Evolutionary conservation across 2,113 vertebrate species (phyloP).

Genomic region (Cynopterus brachyotis): DNA sequence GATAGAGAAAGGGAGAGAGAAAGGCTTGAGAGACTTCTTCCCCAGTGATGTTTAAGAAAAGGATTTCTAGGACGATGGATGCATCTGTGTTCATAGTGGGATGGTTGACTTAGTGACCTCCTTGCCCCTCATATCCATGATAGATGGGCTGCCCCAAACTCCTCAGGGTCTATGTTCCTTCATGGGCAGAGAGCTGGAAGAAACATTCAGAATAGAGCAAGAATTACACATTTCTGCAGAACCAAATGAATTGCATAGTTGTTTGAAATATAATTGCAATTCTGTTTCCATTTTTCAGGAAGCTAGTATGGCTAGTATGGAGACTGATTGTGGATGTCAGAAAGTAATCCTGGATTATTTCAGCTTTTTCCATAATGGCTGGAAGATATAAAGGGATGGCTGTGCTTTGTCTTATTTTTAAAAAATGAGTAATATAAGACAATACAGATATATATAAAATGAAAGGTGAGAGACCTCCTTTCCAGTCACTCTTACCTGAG

Average conservation of each 20-base stretch:
- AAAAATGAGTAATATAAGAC: not conserved
- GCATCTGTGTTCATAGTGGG: slow-evolving; percentile 46
- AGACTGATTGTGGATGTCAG: not conserved
- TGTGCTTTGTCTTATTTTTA: not conserved
- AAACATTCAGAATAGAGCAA: slow-evolving; percentile 47
- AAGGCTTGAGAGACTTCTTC: not conserved
- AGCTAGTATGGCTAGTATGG: not conserved
- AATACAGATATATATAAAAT: not conserved
- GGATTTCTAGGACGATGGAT: slow-evolving; percentile 65
- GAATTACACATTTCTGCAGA: slow-evolving; percentile 33
- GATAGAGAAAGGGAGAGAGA: not conserved
- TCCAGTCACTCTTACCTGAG: not conserved
- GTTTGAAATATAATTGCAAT: slow-evolving; percentile 47
- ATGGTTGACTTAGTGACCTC: slow-evolving; percentile 67
- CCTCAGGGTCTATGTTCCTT: slow-evolving; percentile 34
- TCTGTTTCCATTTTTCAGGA: not conserved
- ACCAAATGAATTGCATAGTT: slow-evolving; percentile 2
- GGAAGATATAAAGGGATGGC: not conserved
- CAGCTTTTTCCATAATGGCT: not conserved
- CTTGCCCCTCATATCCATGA: slow-evolving; percentile 54
- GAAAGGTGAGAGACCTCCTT: slow-evolving; percentile 1
- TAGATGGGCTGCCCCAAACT: slow-evolving; percentile 31
- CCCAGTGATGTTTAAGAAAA: slow-evolving; percentile 57
- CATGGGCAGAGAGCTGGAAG: slow-evolving; percentile 25
- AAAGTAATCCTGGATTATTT: slow-evolving; percentile 11